These are phyloP conservation scores for Enteromius argenteus DNA, from an alignment of 2,797 vertebrate genomes.

Conservation along the genomic window DNA sequence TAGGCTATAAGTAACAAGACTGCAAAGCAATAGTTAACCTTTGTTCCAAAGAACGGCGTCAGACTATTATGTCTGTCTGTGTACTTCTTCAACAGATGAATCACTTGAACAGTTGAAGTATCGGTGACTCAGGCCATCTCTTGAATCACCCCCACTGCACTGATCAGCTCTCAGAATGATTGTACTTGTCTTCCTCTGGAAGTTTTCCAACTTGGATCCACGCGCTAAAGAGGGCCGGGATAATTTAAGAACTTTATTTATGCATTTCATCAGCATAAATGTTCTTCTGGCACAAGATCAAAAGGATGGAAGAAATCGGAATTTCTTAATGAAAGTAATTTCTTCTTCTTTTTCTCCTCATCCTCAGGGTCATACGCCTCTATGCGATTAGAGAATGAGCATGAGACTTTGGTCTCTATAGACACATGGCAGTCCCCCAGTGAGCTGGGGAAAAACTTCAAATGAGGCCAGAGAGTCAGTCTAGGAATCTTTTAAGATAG, in stretches of 20 bases:
- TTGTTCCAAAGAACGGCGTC: constrained; percentile 24
- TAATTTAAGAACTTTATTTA: constrained; percentile 85
- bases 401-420: constrained; percentile 74
- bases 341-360: constrained; percentile 83
- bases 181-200: constrained; percentile 81
- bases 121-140: constrained; percentile 67
- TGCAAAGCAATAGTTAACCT: constrained; percentile 37
- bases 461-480: constrained; percentile 71
- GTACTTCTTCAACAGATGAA: constrained; percentile 62
- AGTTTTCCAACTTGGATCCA: constrained; percentile 79
- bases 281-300: constrained; percentile 85
- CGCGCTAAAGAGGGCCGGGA: constrained; percentile 76
- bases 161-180: constrained; percentile 80
- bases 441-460: constrained; percentile 67
- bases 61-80: constrained; percentile 44
- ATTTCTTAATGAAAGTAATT: constrained; percentile 88
- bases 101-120: constrained; percentile 55
- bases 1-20: constrained; percentile 9
- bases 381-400: constrained; percentile 77
- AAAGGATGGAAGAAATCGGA: constrained; percentile 81
- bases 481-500: constrained; percentile 75
- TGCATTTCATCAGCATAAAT: constrained; percentile 88
- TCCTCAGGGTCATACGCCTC: constrained; percentile 83
- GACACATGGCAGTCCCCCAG: constrained; percentile 69
- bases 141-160: constrained; percentile 71